These are phyloP conservation scores for Meiosimyza platycephala DNA, from an alignment of 2,888 invertebrate species.

Conservation along the genomic window DNA sequence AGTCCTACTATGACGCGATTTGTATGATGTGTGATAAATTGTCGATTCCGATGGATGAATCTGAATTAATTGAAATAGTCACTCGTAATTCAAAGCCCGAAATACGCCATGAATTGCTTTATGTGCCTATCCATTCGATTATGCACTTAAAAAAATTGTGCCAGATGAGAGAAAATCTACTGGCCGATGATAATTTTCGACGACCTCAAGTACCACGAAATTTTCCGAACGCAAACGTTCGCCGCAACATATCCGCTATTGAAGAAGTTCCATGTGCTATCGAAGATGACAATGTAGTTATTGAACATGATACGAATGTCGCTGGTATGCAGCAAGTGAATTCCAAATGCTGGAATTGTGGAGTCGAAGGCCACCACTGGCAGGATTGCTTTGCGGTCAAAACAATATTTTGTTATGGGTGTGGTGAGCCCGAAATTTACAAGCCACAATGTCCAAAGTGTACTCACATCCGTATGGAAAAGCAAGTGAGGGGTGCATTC, in stretches of 20 bases:
- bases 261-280: not conserved
- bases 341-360: not conserved
- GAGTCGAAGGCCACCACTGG: not conserved
- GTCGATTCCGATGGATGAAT: not conserved
- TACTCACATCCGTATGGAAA: not conserved
- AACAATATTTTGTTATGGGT: slow-evolving; percentile 5
- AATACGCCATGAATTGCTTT: slow-evolving; percentile 33
- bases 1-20: slow-evolving; percentile 20
- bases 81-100: slow-evolving; percentile 26
- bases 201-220: not conserved
- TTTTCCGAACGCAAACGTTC: not conserved
- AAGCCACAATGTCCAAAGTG: slow-evolving; percentile 3
- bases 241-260: not conserved
- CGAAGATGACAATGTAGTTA: not conserved
- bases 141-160: slow-evolving; percentile 9
- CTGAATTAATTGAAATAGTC: slow-evolving; percentile 21
- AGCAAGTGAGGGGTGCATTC: not conserved
- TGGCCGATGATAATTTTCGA: not conserved
- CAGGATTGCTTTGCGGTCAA: not conserved
- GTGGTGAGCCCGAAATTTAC: not conserved
- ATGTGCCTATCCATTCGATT: slow-evolving; percentile 18
- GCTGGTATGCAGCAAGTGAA: not conserved
- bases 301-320: not conserved
- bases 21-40: slow-evolving; percentile 17
- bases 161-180: not conserved